Evolutionary conservation across 2,797 vertebrate species (phyloP).

Genomic region (Coilia nasus): DNA sequence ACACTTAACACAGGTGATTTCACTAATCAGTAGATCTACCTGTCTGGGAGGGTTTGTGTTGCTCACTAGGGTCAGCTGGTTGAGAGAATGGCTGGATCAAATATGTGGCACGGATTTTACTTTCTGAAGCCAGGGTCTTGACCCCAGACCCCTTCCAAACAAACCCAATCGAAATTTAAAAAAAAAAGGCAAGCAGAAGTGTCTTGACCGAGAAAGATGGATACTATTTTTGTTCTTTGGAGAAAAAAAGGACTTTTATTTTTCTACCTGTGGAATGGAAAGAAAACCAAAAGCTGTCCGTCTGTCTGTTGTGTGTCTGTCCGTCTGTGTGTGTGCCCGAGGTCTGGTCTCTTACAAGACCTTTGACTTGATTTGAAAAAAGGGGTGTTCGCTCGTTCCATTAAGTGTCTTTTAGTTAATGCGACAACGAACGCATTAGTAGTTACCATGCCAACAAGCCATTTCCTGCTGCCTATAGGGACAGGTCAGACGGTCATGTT

Average conservation of each 20-base stretch:
- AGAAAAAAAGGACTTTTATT: conserved; percentile 82
- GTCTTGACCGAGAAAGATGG: neutral
- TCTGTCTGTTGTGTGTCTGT: conserved; percentile 59
- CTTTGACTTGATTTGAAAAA: neutral
- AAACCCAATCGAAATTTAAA: neutral
- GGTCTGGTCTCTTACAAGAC: neutral
- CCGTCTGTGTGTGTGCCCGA: neutral
- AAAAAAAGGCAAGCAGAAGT: neutral
- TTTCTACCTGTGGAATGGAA: conserved; percentile 85
- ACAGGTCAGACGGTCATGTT: neutral
- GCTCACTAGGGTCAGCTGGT: too few relatives aligned
- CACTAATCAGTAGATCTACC: too few relatives aligned
- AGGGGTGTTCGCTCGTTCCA: neutral
- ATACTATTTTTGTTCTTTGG: conserved; percentile 39
- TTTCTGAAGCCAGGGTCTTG: too few relatives aligned
- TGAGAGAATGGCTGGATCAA: too few relatives aligned
- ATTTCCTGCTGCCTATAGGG: neutral
- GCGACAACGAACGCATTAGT: neutral
- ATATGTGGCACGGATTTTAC: too few relatives aligned
- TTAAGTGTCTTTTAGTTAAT: conserved; percentile 12
- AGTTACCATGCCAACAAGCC: neutral
- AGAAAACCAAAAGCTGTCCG: conserved; percentile 73
- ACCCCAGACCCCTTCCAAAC: neutral
- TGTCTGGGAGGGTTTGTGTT: too few relatives aligned
- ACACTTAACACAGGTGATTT: too few relatives aligned